A percentile compares a stretch with the other conserved stretches of the same genome.
Conservation (phyloP, 2,113 vertebrate species). For the Cryptotis parvus region DNA sequence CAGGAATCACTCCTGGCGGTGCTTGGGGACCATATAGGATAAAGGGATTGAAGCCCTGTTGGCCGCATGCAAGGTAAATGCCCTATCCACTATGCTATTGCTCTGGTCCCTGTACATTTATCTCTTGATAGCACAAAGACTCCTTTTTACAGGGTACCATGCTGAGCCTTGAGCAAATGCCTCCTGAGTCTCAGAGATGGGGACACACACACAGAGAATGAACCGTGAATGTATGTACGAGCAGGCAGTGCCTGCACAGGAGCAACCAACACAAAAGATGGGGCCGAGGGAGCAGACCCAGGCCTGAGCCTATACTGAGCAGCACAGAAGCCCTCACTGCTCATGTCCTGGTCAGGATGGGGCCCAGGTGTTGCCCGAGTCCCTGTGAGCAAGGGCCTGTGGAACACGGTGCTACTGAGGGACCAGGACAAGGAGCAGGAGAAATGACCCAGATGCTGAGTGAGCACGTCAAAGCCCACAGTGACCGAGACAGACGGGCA, state of each 20-base stretch:
- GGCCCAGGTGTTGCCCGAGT: too few relatives aligned
- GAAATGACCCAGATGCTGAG: too few relatives aligned
- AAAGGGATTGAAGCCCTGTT: too few relatives aligned
- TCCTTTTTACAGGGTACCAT: not conserved
- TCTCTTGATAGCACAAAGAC: not conserved
- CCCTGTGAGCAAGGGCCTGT: too few relatives aligned
- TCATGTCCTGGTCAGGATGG: not conserved
- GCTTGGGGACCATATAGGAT: too few relatives aligned
- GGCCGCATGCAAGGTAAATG: too few relatives aligned
- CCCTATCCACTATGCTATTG: too few relatives aligned
- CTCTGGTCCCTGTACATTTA: not conserved
- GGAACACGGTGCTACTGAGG: too few relatives aligned
- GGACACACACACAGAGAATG: not conserved
- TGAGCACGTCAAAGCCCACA: not conserved
- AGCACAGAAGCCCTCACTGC: not conserved
- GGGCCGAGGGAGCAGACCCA: not conserved
- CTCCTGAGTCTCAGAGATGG: not conserved
- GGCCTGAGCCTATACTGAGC: not conserved
- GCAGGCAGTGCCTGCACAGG: too few relatives aligned
- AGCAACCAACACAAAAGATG: not conserved
- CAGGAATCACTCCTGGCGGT: too few relatives aligned
- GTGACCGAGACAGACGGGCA: not conserved
- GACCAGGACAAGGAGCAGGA: too few relatives aligned
- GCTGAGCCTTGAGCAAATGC: not conserved
- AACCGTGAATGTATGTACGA: not conserved